Evolutionary conservation across 2,113 vertebrate species (phyloP), one percentile per base, ranked within the genome.

Genomic region (Periophthalmodon schlosseri): DNA sequence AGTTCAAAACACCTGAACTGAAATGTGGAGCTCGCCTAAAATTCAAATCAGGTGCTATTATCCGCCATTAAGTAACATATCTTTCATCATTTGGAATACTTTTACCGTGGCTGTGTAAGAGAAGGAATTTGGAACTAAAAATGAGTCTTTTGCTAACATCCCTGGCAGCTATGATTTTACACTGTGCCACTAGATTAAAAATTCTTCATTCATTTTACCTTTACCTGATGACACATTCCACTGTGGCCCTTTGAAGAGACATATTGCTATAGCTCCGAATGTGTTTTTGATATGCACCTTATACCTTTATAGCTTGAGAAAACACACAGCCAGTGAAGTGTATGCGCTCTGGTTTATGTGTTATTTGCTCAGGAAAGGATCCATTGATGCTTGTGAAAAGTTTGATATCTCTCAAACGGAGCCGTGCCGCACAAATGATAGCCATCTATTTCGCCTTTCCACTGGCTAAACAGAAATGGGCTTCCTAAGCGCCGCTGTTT

Each of bases 381-480:
- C 67, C 73, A 86, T 57, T 80, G 84, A 85, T 77, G 87, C 75
- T 67, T 76, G 69, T 84, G 74, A 80, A 84, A 86, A 82, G 80
- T 86, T 87, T 78, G 68, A 82, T 87, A 86, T 80, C 70, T 78
- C 77, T 76, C 73, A 86, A 85, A 89, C 74, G 68, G 72, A 78
- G 81, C 78, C 68, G 34, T 67, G 83, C 79, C 2, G 50, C 74
- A 70, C 80, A 88, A 83, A 88, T 86, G 75, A 90, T 84, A 86
- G 79, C 70, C 74, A 86, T 90, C 84, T 86, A 85, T 86, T 87
- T 77, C 66, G 79, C 60, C 79, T 87, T 90, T 90, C 86, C 79
- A 81, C 77, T 78, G 86, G 81, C 78, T 88, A 87, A 89, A 86
- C 87, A 87, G 76, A 87, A 88, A 88, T 82, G 72, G 71, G 75